These are phyloP conservation scores for Xenus cinereus DNA, from an alignment of 2,113 vertebrate species.

Conservation along the genomic window DNA sequence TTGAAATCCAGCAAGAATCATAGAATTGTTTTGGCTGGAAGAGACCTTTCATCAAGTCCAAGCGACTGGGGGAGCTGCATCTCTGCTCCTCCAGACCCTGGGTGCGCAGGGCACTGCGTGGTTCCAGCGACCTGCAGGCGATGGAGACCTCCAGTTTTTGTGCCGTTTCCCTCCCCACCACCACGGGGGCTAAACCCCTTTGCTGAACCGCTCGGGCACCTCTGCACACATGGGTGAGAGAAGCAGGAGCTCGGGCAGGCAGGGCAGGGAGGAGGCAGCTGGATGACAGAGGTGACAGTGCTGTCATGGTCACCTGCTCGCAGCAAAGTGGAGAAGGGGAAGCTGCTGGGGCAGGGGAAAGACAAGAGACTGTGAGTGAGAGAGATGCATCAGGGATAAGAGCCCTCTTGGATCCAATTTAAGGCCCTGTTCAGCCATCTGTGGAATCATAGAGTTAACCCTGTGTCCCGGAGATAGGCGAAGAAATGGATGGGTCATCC, in stretches of 20 bases:
- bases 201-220: background rate
- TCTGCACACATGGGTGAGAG: background rate
- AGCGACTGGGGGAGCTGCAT: background rate
- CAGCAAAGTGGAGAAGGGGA: too few species aligned
- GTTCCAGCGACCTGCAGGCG: background rate
- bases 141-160: background rate
- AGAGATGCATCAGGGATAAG: background rate
- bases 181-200: background rate
- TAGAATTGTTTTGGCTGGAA: background rate
- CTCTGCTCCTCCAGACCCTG: background rate
- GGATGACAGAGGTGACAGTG: background rate
- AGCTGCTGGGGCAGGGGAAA: background rate
- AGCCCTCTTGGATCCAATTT: background rate
- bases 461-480: background rate
- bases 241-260: background rate
- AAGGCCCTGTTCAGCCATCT: background rate
- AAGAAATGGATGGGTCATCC: background rate
- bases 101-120: background rate
- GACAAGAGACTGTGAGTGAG: background rate
- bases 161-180: background rate
- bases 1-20: background rate
- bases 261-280: background rate
- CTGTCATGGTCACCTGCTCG: background rate
- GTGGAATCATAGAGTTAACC: background rate
- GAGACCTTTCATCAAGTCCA: background rate